Base-by-base conservation (phyloP, 2,888 invertebrate genomes). In the Ophioninae sp. region DNA sequence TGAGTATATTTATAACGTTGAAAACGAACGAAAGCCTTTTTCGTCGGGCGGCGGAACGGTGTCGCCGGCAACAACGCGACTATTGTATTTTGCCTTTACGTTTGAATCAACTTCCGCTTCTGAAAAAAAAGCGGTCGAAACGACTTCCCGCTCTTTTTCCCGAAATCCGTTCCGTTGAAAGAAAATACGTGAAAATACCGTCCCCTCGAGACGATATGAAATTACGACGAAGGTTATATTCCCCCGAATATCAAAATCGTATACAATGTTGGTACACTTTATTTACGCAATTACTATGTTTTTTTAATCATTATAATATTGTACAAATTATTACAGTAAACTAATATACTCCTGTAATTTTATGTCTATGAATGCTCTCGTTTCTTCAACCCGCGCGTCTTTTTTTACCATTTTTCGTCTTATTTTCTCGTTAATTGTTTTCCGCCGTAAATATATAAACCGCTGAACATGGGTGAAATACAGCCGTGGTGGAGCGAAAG, bases 311-410 rank as follows among this genome's bases (percentile, higher is more conserved):
- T 91, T 79, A 91, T 91, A 90, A 91, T 92, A 92, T 92, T 92
- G 91, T 92, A 93, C 92, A 92, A 93, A 93, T 92, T 90, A 92
- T 92, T 92, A 93, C 92, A 92, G 90, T 91, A 91, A 92, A 92
- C 90, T 90, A 91, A 76, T 91, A 91, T 91, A 88, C 90, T 92
- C 89, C 89, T 90, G 91, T 89, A 92, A 92, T 91, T 73, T 79
- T 90, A 89, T 89, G 90, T 90, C 90, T 91, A 91, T 90, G 90
- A 90, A 91, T 91, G 90, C 90, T 90, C 88, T 89, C 89, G 87
- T 88, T 89, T 84, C 74, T 88, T 90, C 88, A 90, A 89, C 58
- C 91, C 91, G 90, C 91, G 90, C 88, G 86, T 63, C 41, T 73
- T 79, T 79, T 75, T 69, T 75, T 78, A 58, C 51, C 61, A 56